A percentile compares a stretch with the other conserved stretches of the same genome.
These are phyloP conservation scores for Synanthedon formicaeformis DNA, from an alignment of 2,888 invertebrate genomes.

Conservation along the genomic window DNA sequence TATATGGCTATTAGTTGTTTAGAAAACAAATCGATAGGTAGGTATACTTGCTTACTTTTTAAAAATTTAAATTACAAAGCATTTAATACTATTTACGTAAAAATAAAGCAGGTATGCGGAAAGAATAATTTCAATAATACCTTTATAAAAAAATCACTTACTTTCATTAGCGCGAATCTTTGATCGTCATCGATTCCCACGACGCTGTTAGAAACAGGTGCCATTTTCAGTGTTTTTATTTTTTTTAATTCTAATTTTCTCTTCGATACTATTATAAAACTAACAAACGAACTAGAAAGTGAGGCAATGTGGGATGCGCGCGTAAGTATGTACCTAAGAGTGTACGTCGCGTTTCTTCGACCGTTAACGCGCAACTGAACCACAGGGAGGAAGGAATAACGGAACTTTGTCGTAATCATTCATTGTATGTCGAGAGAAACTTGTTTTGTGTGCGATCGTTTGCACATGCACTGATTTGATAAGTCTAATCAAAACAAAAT, in stretches of 20 bases:
- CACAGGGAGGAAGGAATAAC: no score
- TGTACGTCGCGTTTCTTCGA: background rate
- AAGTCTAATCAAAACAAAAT: no score
- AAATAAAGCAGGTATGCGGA: no score
- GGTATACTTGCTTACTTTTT: no score
- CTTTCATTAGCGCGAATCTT: constrained; percentile 83
- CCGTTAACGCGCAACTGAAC: background rate
- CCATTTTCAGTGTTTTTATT: constrained; percentile 23
- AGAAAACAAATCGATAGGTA: no score
- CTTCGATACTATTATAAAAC: background rate
- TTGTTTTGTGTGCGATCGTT: no score
- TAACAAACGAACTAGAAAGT: background rate
- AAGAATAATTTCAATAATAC: no score
- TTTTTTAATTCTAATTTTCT: background rate
- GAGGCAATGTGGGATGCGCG: background rate
- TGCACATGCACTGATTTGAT: no score
- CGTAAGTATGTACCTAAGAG: background rate
- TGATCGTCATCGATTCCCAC: constrained; percentile 78
- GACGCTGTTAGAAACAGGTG: constrained; percentile 50
- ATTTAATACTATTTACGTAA: constrained; percentile 1
- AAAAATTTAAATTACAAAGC: background rate
- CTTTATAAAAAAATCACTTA: constrained; percentile 28
- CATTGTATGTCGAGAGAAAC: no score
- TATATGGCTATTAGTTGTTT: no score
- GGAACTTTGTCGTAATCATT: no score